These are phyloP conservation scores for Aplodontia rufa DNA, from an alignment of 2,113 vertebrate genomes.

Conservation along the genomic window DNA sequence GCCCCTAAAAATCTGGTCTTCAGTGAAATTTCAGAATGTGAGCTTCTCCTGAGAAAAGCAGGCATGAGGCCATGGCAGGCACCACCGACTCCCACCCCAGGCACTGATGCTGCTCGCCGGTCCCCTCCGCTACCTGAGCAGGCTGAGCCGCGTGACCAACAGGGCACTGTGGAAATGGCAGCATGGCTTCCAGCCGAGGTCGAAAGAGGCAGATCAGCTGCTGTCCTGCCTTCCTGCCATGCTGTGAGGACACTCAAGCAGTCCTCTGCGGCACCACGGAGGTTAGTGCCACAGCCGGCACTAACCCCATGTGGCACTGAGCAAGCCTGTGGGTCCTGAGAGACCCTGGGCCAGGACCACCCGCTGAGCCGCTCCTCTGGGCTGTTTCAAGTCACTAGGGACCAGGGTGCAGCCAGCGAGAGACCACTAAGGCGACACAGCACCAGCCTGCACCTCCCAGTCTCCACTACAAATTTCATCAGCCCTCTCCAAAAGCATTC, in stretches of 20 bases:
- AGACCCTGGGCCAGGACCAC: background rate
- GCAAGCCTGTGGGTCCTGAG: background rate
- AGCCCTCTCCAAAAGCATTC: too few species aligned
- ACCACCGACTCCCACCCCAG: too few species aligned
- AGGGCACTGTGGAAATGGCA: rapidly evolving
- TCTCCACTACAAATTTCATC: too few species aligned
- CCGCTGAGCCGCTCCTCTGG: too few species aligned
- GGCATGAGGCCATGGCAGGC: too few species aligned
- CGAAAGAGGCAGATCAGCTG: too few species aligned
- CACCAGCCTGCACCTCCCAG: too few species aligned
- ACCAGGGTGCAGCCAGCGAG: background rate
- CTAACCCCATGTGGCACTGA: background rate
- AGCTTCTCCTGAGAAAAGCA: too few species aligned
- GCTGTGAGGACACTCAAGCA: background rate
- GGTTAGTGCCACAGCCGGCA: background rate
- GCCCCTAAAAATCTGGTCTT: background rate
- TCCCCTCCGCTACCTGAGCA: too few species aligned
- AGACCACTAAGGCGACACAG: too few species aligned
- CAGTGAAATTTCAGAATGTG: background rate
- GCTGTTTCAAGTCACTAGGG: too few species aligned
- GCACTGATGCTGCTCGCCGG: too few species aligned
- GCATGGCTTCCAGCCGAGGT: background rate
- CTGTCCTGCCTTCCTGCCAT: rapidly evolving
- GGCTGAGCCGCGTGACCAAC: background rate
- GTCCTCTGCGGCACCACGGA: background rate